phyloP scores from a whole-genome alignment of 1,140 invertebrate genomes.

The Megathymus violae region DNA sequence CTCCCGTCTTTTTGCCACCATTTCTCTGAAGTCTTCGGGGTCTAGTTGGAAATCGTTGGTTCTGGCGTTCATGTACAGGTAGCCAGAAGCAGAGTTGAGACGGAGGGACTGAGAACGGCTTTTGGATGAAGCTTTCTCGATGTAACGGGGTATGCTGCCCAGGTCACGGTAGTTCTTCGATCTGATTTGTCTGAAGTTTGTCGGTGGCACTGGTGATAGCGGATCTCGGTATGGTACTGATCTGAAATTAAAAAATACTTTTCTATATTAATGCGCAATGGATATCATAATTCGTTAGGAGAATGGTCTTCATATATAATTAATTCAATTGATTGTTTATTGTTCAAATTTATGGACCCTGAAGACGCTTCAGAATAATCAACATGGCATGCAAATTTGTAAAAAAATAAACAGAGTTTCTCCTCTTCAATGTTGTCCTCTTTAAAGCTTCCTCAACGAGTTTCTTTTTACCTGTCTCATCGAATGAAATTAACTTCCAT shows the following conservation, averaged over 20 bases:
- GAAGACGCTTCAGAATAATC: no score
- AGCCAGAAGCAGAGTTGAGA: slow-evolving; percentile 79
- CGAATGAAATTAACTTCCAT: no score
- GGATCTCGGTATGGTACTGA: slow-evolving; percentile 77
- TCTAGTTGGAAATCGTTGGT: slow-evolving; percentile 79
- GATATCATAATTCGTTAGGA: no score
- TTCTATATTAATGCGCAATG: background rate
- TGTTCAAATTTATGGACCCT: no score
- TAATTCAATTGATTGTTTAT: no score
- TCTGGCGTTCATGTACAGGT: slow-evolving; percentile 81
- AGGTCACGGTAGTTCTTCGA: slow-evolving; percentile 64
- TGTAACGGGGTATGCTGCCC: slow-evolving; percentile 72
- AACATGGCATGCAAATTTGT: no score
- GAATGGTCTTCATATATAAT: no score
- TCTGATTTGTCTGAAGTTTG: slow-evolving; percentile 69
- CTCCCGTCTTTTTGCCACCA: slow-evolving; percentile 74
- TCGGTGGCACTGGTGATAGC: slow-evolving; percentile 73
- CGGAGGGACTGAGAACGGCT: slow-evolving; percentile 72
- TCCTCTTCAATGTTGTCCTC: no score
- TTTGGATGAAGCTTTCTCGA: slow-evolving; percentile 73
- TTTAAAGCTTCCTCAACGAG: no score
- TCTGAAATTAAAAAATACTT: slow-evolving; percentile 51
- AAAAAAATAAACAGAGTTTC: no score
- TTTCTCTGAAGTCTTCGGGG: slow-evolving; percentile 76
- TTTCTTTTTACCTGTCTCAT: no score